A percentile compares a stretch with the other conserved stretches of the same genome.
phyloP scores from a whole-genome alignment of 2,888 invertebrate genomes.

The Anoplius nigerrimus region DNA sequence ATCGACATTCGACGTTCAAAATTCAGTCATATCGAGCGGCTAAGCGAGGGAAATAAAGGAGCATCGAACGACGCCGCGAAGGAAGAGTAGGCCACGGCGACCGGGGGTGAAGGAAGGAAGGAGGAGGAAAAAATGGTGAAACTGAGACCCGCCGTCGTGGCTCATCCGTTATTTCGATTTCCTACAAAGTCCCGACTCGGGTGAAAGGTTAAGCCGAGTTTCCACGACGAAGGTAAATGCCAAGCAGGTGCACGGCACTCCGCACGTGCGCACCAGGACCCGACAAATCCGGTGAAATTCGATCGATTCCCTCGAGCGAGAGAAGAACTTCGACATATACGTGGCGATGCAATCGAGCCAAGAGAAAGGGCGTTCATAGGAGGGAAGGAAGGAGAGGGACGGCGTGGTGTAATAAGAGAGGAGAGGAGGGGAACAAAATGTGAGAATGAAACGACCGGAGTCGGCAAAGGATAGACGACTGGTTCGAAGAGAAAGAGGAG shows the following conservation, averaged over 20 bases:
- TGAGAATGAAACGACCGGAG: too few relatives aligned
- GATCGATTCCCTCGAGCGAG: conserved; percentile 48
- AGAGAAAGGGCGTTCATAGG: not conserved
- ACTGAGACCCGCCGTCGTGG: too few relatives aligned
- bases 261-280: conserved; percentile 52
- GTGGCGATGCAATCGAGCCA: conserved; percentile 42
- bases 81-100: not conserved
- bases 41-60: not conserved
- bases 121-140: not conserved
- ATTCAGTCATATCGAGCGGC: not conserved
- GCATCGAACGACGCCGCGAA: not conserved
- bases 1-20: too few relatives aligned
- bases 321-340: conserved; percentile 49
- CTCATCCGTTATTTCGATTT: conserved; percentile 35
- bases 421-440: not conserved
- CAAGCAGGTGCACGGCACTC: conserved; percentile 41
- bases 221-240: conserved; percentile 47
- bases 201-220: conserved; percentile 48
- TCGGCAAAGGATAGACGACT: too few relatives aligned
- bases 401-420: too few relatives aligned
- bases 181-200: conserved; percentile 31
- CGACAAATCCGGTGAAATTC: conserved; percentile 56
- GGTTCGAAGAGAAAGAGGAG: too few relatives aligned
- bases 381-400: too few relatives aligned
- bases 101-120: not conserved